Percentiles rank a stretch among this genome's conserved stretches.
Conservation (phyloP, 2,888 invertebrate species). For the Meghimatium bilineatum region DNA sequence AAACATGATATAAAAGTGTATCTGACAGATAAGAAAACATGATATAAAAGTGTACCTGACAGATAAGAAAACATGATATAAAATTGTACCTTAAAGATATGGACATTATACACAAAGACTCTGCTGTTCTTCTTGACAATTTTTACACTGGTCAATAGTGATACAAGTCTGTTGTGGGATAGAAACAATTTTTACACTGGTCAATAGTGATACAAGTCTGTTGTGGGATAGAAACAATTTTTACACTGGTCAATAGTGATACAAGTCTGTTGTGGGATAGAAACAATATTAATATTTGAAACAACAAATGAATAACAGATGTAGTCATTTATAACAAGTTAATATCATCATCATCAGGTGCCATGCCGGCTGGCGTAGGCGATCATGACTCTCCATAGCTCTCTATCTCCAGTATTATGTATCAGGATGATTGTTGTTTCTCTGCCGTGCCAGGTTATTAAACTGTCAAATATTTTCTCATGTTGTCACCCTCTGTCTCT, state of each 20-base stretch:
- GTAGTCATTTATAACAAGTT: neutral
- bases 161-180: neutral
- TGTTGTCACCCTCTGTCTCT: too few relatives aligned
- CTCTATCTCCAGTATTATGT: too few relatives aligned
- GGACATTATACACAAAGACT: constrained; percentile 3
- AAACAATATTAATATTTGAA: neutral
- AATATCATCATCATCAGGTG: too few relatives aligned
- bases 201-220: neutral
- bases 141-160: neutral
- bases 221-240: neutral
- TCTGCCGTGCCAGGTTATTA: too few relatives aligned
- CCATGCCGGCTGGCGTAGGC: too few relatives aligned
- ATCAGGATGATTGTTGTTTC: too few relatives aligned
- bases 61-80: too few relatives aligned
- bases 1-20: too few relatives aligned
- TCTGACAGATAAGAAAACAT: too few relatives aligned
- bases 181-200: neutral
- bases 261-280: neutral
- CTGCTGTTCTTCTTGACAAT: constrained; percentile 4
- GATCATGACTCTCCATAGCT: too few relatives aligned
- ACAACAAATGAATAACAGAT: neutral
- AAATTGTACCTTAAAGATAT: neutral
- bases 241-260: neutral
- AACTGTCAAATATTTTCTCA: too few relatives aligned
- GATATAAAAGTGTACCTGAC: too few relatives aligned